Base-by-base conservation (phyloP, 2,797 vertebrate genomes). In the Poeciliopsis presidionis region DNA sequence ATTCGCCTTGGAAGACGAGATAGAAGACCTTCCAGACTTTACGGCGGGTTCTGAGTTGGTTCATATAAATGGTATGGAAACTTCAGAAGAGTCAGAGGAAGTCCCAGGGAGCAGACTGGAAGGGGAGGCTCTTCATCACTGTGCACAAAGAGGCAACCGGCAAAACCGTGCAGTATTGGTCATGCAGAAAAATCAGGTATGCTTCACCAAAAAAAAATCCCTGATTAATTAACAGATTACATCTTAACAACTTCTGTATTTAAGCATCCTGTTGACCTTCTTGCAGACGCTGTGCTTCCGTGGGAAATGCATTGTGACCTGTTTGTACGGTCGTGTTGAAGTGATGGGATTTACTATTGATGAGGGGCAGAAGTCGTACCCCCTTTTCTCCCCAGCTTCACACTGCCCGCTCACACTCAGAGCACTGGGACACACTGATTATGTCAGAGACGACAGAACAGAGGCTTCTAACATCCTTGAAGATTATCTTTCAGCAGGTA, bases 251-350 rank as follows among this genome's bases (percentile, higher is more conserved):
- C 78, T 57, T 84, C 8, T 71, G 0, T 43, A 1, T 65, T 55
- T 74, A 11, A 76, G n/a, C 2, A 0, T 73, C 6, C 11, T 9
- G 2, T 25, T 47, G 0, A 16, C 25, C 5, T 39, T 57, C 65
- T 76, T 85, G 36, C 90, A 99, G 98, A 91, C 84, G 5, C 92
- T 98, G 90, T 96, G 96, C 75, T 98, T 99, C 75, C 94, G 95
- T 0, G 98, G 98, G 2, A 96, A 96, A 53, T 97, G 97, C 72
- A 92, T 95, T n/a, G 74, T 99, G 91, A 97, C 96, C 0, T 99
- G 97, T 87, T 92, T 99, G 18, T 97, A 96, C 0, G 98, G 98
- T 3, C 95, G 96, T 0, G 96, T 98, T n/a, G 96, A 96, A 30
- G 96, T 99, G 36, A 89, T 97, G 81, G 98, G 97, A 2, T 97